phyloP scores from a whole-genome alignment of 2,888 invertebrate species.

The Andrena haemorrhoa region DNA sequence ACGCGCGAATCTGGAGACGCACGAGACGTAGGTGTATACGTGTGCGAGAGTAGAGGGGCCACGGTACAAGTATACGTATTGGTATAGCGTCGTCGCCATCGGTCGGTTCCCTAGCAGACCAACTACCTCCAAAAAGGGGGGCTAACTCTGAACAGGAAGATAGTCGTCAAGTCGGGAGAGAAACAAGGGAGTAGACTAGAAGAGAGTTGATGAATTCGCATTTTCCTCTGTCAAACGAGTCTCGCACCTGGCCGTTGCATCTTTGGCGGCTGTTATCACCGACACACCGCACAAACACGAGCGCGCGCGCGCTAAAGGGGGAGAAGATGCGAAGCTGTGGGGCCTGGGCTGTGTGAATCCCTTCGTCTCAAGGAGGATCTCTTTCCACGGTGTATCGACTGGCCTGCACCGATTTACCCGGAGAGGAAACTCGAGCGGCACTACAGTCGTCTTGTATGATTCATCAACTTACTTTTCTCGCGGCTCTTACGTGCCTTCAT shows the following conservation, averaged over 20 bases:
- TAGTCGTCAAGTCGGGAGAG: slow-evolving; percentile 26
- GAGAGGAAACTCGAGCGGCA: slow-evolving; percentile 79
- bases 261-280: slow-evolving; percentile 60
- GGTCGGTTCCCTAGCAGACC: slow-evolving; percentile 51
- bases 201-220: slow-evolving; percentile 28
- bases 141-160: slow-evolving; percentile 29
- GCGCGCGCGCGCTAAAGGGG: slow-evolving; percentile 38
- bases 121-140: slow-evolving; percentile 28
- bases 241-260: slow-evolving; percentile 75
- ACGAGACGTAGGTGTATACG: not conserved
- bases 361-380: slow-evolving; percentile 57
- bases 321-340: slow-evolving; percentile 44
- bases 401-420: slow-evolving; percentile 56
- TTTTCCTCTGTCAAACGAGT: slow-evolving; percentile 58
- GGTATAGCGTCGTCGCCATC: slow-evolving; percentile 18
- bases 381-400: slow-evolving; percentile 62
- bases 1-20: slow-evolving; percentile 33
- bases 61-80: not conserved
- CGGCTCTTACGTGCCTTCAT: slow-evolving; percentile 79
- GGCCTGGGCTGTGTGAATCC: slow-evolving; percentile 58
- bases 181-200: not conserved
- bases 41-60: not conserved
- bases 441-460: slow-evolving; percentile 73
- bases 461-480: slow-evolving; percentile 81
- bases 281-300: slow-evolving; percentile 40